Evolutionary conservation across 2,888 invertebrate species (phyloP), one percentile per base, ranked within the genome.

Genomic region (Strigamia maritima): DNA sequence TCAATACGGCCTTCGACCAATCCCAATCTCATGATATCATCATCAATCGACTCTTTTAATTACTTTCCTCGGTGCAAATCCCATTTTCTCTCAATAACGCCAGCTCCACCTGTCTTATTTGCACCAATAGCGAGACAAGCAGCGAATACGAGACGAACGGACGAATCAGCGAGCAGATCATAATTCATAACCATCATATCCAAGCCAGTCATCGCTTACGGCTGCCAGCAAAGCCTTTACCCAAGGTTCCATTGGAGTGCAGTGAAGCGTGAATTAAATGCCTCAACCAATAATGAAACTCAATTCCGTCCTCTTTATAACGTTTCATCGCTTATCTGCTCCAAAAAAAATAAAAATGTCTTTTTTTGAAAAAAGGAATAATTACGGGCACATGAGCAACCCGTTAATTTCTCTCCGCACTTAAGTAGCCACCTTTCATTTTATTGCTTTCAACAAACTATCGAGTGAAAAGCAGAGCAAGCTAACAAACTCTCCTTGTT

Each of bases 101-200:
- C 44, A 10, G 16, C 44, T 44, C 14, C 3, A 3, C 44, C 44
- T 44, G 44, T 44, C 44, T 44, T 44, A 12, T 44, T 44, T 44
- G 44, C 44, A 44, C 44, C 44, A 44, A 44, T 44, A 16, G 44
- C 44, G 44, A 44, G 44, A 12, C 44, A 44, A 12, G 44, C 44
- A 44, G 16, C 44, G 2, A n/a, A n/a, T 7, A 70, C 28, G 70
- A n/a, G 70, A 70, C 10, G n/a, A 24, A 28, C 28, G 70, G 70
- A n/a, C 75, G 75, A 75, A 75, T 75, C 44, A 19, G 75, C 75
- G 75, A 10, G 16, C 75, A 7, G 35, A 19, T 35, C 26, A 75
- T 75, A 75, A 75, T 75, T 75, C 75, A 75, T 75, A 75, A 75
- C 75, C 31, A 28, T 75, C 75, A 75, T 75, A 75, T 31, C 28